Evolutionary conservation across 2,797 vertebrate species (phyloP).

Genomic region (Pseudotriccus pelzelni): DNA sequence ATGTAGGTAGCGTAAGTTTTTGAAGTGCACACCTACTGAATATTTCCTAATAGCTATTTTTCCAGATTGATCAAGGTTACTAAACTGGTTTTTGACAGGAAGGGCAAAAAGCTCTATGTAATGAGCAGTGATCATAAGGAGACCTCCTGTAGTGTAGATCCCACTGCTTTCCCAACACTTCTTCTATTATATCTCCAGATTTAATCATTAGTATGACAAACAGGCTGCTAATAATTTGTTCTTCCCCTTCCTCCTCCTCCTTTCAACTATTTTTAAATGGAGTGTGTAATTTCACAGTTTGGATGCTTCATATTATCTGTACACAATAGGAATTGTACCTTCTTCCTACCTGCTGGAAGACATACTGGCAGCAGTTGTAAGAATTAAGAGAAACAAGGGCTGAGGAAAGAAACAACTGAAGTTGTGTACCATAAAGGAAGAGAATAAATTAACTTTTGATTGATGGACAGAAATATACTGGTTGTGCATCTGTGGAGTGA

Average conservation of each 20-base stretch:
- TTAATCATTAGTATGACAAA: neutral
- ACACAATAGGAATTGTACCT: neutral
- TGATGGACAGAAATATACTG: neutral
- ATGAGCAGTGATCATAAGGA: neutral
- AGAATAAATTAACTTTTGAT: neutral
- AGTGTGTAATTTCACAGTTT: neutral
- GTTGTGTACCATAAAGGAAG: neutral
- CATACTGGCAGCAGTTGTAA: neutral
- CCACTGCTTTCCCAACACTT: neutral
- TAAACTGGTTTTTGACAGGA: neutral
- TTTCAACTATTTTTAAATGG: neutral
- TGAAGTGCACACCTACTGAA: neutral
- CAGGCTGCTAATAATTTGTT: neutral
- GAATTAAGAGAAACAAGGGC: neutral
- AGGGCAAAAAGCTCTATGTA: neutral
- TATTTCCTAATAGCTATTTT: neutral
- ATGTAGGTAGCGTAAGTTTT: neutral
- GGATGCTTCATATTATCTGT: neutral
- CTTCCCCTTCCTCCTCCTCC: neutral
- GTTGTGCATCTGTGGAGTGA: accelerated
- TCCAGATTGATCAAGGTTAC: neutral
- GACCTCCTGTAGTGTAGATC: neutral
- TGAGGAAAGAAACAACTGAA: neutral
- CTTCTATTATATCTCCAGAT: neutral
- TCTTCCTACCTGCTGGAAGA: neutral